Base-by-base conservation (phyloP, 1,140 invertebrate genomes). In the Drosophila chauvacae region DNA sequence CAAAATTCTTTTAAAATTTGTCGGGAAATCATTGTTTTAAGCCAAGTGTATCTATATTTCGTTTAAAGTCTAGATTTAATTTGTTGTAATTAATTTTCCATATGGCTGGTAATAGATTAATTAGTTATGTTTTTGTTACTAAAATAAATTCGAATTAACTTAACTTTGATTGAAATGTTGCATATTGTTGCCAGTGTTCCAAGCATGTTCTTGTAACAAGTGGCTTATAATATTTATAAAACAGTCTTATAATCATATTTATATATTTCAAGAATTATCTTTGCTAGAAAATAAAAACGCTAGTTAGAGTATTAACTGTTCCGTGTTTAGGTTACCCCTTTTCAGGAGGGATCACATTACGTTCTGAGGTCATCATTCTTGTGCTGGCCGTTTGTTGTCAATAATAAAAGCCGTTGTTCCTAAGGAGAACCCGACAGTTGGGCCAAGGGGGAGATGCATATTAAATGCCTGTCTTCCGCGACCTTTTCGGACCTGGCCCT, bases 401-500 rank as follows among this genome's bases (percentile, higher is more conserved):
- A 87, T 84, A 87, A 87, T 80, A 77, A 87, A 87, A 72, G 63
- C 42, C 48, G 71, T 68, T 68, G 53, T 72, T 72, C 37, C 68
- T 51, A 28, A 42, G 53, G 60, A 44, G 23, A 53, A 23, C 23
- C 39, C 23, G 33, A 11, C 35, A 51, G 35, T 18, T 3, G 7
- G 66, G 14, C n/a, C 5, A 53, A 23, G 58, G 58, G 48, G 57
- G 72, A 65, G 63, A 56, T 84, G 83, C 83, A 87, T 88, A 88
- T 80, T 83, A 77, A 87, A 80, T 80, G 80, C 64, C 59, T 66
- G 64, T 83, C 84, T 87, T 88, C 71, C 68, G 83, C 80, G 84
- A 83, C 80, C 85, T 84, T 84, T 87, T 80, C 68, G 39, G 80
- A 75, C 77, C 48, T 84, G 80, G 76, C 83, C 83, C 83, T 88